A percentile compares a stretch with the other conserved stretches of the same genome.
Evolutionary conservation across 2,888 invertebrate genomes (phyloP).

Genomic region (Eucriotettix oculatus): DNA sequence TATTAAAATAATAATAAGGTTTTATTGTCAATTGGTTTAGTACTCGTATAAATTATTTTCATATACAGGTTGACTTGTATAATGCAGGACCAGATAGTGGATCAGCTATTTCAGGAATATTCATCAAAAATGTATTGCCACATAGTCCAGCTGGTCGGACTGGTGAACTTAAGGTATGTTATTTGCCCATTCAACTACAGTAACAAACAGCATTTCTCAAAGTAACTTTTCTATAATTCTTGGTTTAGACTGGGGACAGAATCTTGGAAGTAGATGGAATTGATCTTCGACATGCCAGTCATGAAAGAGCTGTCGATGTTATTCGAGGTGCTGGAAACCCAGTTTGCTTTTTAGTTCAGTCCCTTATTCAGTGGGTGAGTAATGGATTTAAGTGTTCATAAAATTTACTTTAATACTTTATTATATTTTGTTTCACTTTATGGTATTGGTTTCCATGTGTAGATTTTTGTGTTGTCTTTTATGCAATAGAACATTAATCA

Average conservation of each 20-base stretch:
- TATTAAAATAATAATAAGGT: too few relatives aligned
- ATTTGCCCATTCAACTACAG: neutral
- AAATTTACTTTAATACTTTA: too few relatives aligned
- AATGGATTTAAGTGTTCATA: too few relatives aligned
- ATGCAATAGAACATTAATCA: too few relatives aligned
- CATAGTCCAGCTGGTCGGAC: slow-evolving; percentile 86
- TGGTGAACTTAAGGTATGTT: slow-evolving; percentile 62
- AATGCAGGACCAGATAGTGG: slow-evolving; percentile 50
- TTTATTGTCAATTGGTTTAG: too few relatives aligned
- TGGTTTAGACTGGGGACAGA: slow-evolving; percentile 61
- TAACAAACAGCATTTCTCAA: neutral
- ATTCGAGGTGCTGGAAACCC: slow-evolving; percentile 82
- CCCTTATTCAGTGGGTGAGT: slow-evolving; percentile 56
- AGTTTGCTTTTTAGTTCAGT: slow-evolving; percentile 81
- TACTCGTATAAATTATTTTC: neutral
- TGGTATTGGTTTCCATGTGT: too few relatives aligned
- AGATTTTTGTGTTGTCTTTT: too few relatives aligned
- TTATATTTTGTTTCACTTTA: too few relatives aligned
- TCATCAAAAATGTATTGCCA: slow-evolving; percentile 90
- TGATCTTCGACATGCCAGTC: slow-evolving; percentile 78
- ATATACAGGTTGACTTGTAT: slow-evolving; percentile 51
- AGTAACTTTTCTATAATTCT: neutral
- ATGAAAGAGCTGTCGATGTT: slow-evolving; percentile 85
- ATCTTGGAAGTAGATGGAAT: slow-evolving; percentile 83
- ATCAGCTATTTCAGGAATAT: slow-evolving; percentile 75